These are phyloP conservation scores for Ophiodon elongatus DNA, from an alignment of 2,113 vertebrate species.

Conservation along the genomic window DNA sequence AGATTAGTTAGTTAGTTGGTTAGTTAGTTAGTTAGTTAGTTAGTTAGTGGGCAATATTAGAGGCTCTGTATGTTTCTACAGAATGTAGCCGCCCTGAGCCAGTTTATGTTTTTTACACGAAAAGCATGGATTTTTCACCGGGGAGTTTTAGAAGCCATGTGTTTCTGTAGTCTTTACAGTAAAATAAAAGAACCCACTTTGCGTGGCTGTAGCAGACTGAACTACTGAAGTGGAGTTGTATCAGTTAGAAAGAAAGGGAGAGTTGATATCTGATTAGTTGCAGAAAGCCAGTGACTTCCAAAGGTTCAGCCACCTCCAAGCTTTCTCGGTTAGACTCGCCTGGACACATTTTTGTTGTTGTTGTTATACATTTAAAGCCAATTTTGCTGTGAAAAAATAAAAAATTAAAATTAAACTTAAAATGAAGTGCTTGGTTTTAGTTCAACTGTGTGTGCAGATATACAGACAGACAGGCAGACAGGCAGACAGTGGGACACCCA, in stretches of 20 bases:
- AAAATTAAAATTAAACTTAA: neutral
- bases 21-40: neutral
- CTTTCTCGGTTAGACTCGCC: neutral
- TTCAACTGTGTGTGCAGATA: neutral
- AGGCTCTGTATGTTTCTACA: neutral
- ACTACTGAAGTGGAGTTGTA: neutral
- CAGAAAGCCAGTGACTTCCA: neutral
- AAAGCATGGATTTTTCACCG: neutral
- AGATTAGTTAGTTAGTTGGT: too few species aligned
- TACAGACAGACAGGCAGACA: neutral
- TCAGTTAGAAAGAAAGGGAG: neutral
- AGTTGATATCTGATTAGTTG: neutral
- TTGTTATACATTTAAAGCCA: neutral
- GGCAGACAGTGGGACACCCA: conserved; percentile 20
- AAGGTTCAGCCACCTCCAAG: neutral
- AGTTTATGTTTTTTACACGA: neutral
- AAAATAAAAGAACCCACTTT: neutral
- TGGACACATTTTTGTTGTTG: neutral
- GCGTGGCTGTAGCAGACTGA: neutral
- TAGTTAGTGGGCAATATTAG: neutral
- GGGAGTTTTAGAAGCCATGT: neutral
- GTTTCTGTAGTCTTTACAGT: too few species aligned
- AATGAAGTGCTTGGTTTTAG: neutral
- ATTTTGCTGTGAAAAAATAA: neutral
- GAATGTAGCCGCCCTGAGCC: neutral